Evolutionary conservation across 2,888 invertebrate species (phyloP), one percentile per base, ranked within the genome.

Genomic region (Clunio marinus): DNA sequence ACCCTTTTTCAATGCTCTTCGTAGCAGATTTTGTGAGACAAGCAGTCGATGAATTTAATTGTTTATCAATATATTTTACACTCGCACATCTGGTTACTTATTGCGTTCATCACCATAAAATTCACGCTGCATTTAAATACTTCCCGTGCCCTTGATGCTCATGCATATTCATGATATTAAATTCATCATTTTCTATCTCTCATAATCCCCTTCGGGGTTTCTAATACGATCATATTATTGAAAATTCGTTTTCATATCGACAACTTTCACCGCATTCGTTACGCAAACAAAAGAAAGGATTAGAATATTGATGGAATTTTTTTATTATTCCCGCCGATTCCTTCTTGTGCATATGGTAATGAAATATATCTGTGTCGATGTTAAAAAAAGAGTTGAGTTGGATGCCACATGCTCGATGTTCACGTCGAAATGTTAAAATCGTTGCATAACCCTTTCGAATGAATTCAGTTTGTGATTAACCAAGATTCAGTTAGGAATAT

Each of bases 251-350:
- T 32, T 32, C 4, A 32, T 32, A 10, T 10, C 32, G 32, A 32
- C n/a, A 24, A 63, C 63, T 63, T 63, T 62, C 62, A 62, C 62
- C 62, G 24, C 13, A 4, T 58, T 27, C 22, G 63, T 63, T 63
- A 45, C 63, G 63, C 63, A 63, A 63, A 63, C 46, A 63, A 63
- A 22, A 22, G 63, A 63, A 63, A 63, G 63, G 63, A 63, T 63
- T 63, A 63, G 46, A 63, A 41, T 63, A 41, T 63, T 63, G 63
- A 63, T 63, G 63, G 37, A 35, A 24, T 63, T 46, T 45, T 27
- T 63, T n/a, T 24, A 59, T 35, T n/a, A n/a, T n/a, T n/a, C n/a
- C n/a, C n/a, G 15, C 15, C 41, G 41, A 41, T 41, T 10, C 15
- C n/a, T 20, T 15, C 24, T 37, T 41, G n/a, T n/a, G 22, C 60